phyloP scores from a whole-genome alignment of 2,888 invertebrate genomes.

The Oscheius sp. region DNA sequence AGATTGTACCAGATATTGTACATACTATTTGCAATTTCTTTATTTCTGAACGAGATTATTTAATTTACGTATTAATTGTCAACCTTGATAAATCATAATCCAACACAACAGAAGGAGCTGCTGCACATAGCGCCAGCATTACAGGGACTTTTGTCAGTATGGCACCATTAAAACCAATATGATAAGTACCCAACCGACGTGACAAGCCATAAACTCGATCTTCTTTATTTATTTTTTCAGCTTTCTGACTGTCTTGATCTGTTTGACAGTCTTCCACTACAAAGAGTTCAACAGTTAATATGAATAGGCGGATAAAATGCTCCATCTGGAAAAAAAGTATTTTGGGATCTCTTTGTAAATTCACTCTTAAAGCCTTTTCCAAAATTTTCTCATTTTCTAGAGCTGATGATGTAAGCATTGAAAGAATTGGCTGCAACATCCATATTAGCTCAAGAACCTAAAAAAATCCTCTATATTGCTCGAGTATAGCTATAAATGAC shows the following conservation, averaged over 20 bases:
- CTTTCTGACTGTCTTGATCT: neutral
- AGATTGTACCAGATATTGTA: slow-evolving; percentile 23
- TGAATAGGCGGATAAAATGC: slow-evolving; percentile 4
- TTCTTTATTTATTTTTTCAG: no score
- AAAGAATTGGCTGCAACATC: neutral
- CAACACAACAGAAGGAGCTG: slow-evolving; percentile 7
- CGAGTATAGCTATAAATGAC: neutral
- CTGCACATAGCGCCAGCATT: slow-evolving; percentile 2
- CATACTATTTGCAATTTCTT: neutral
- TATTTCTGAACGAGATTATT: neutral
- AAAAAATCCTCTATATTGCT: neutral
- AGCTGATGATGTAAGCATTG: neutral
- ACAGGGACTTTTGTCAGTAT: neutral
- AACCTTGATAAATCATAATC: neutral
- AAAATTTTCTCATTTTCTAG: neutral
- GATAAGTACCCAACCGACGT: slow-evolving; percentile 25
- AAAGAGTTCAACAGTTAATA: slow-evolving; percentile 21
- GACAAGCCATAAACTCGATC: slow-evolving; percentile 14
- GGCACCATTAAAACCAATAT: slow-evolving; percentile 18
- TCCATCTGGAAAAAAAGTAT: slow-evolving; percentile 16
- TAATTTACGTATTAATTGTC: neutral
- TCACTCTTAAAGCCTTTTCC: neutral
- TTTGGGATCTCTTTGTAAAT: neutral
- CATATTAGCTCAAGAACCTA: neutral
- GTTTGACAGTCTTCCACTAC: neutral